These are phyloP conservation scores for Nebria brevicollis DNA, from an alignment of 2,888 invertebrate species.

Conservation along the genomic window DNA sequence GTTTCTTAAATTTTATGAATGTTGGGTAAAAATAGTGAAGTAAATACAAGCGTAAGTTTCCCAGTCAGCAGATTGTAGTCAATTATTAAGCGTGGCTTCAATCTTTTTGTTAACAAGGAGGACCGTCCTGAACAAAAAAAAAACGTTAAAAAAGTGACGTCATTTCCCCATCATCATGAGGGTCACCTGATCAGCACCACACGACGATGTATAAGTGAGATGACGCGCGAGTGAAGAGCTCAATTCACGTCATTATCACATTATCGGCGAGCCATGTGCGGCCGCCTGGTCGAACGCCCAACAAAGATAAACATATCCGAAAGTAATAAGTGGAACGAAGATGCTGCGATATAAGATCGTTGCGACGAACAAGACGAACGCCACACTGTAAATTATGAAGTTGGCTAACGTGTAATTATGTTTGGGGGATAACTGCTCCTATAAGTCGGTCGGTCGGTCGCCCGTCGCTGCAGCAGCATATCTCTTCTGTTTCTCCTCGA, in stretches of 20 bases:
- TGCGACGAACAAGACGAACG: constrained; percentile 15
- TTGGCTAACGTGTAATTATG: constrained; percentile 47
- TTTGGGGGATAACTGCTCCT: constrained; percentile 45
- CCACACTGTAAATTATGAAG: constrained; percentile 42
- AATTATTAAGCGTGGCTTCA: constrained; percentile 33
- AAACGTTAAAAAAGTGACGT: constrained; percentile 22
- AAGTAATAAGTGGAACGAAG: constrained; percentile 5
- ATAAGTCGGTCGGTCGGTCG: constrained; percentile 11
- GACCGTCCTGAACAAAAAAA: constrained; percentile 30
- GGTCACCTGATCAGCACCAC: constrained; percentile 9
- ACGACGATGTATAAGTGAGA: constrained; percentile 11
- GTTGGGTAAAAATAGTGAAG: no score
- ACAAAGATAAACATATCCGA: constrained; percentile 8
- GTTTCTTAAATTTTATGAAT: no score
- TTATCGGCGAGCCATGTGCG: constrained; percentile 45
- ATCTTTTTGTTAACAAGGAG: constrained; percentile 37
- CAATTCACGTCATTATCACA: constrained; percentile 47
- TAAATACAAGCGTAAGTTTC: neutral
- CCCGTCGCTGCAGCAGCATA: neutral
- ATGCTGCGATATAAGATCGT: neutral
- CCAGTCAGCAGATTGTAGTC: constrained; percentile 31
- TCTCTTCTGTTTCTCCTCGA: constrained; percentile 9
- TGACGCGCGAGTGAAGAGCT: constrained; percentile 30
- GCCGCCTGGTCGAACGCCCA: constrained; percentile 15
- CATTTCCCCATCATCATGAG: constrained; percentile 21